Base-by-base conservation (phyloP, 2,797 vertebrate genomes). In the Adrianichthys oophorus region DNA sequence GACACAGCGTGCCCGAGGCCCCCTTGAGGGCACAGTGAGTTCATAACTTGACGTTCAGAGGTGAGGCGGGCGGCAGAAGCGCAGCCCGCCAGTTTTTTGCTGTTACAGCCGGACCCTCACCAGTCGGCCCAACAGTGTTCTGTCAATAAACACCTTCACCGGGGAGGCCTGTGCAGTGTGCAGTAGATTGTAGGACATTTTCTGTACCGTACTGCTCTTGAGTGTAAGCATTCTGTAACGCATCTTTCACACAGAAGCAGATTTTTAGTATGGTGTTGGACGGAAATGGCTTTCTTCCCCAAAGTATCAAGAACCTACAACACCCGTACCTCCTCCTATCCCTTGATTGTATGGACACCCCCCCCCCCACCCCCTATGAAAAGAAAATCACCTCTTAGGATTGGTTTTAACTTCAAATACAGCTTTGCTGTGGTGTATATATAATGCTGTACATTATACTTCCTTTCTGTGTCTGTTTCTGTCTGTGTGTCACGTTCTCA, bases 391-490 rank as follows among this genome's bases (percentile, higher is more conserved):
- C 95, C 94, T 98, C 95, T 94, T 97, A 95, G 95, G 96, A 97
- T 95, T 98, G 95, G 93, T 98, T 98, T 98, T 97, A 95, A 95
- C 94, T 96, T 96, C 94, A 94, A 93, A 93, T 90, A 93, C 96
- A 95, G 95, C 95, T 87, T 88, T 87, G 96, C 97, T 98, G 96
- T 95, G 93, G 93, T 96, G 94, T 98, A 98, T 96, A 96, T 97
- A 95, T 96, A 95, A 98, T 91, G 94, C 95, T 99, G 97, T 99
- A 98, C 96, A 99, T 98, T 97, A 95, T 95, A 96, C 94, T 96
- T 96, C 92, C 82, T 87, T 84, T 87, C 85, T 90, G 88, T 91
- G 52, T 94, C 91, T 92, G 92, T 93, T 90, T 80, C 85, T 89
- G 79, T 92, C 65, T 93, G 91, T 93, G 91, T 95, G 93, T 95